Evolutionary conservation across 2,797 vertebrate genomes (phyloP).

Genomic region (Yasuhikotakia modesta): DNA sequence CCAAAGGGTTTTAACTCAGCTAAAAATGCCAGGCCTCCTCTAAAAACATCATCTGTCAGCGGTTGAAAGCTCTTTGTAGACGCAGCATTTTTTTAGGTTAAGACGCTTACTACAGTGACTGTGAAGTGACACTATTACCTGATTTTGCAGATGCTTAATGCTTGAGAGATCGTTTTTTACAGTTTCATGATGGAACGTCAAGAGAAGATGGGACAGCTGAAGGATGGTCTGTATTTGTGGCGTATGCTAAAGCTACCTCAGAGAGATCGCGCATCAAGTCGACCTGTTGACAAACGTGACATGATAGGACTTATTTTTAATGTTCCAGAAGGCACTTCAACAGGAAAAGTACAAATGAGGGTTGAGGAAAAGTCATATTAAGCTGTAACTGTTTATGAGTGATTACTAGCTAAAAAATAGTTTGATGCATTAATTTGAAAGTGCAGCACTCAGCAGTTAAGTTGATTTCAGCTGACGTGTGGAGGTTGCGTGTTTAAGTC

Average conservation of each 20-base stretch:
- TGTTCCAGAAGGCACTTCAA: constrained; percentile 27
- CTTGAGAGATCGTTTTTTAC: constrained; percentile 38
- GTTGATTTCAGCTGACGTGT: not conserved
- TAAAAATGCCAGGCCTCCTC: too few species aligned
- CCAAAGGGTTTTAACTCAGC: too few species aligned
- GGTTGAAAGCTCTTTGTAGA: too few species aligned
- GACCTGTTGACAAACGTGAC: constrained; percentile 15
- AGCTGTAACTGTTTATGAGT: not conserved
- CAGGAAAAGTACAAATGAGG: not conserved
- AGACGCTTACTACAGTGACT: too few species aligned
- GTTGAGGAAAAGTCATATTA: constrained; percentile 2
- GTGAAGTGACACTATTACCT: too few species aligned
- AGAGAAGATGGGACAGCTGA: not conserved
- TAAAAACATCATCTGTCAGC: too few species aligned
- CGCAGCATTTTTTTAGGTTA: too few species aligned
- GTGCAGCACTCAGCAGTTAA: not conserved
- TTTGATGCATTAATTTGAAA: too few species aligned
- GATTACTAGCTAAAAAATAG: too few species aligned
- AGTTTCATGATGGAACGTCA: constrained; percentile 43
- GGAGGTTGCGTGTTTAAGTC: constrained; percentile 37
- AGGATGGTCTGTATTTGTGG: constrained; percentile 15
- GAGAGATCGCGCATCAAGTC: constrained; percentile 32
- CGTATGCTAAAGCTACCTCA: constrained; percentile 32
- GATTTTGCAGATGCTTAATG: not conserved
- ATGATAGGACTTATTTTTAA: constrained; percentile 17